Percentiles rank a stretch among this genome's conserved stretches.
Evolutionary conservation across 2,113 vertebrate species (phyloP).

Genomic region (Ciconia stormi): DNA sequence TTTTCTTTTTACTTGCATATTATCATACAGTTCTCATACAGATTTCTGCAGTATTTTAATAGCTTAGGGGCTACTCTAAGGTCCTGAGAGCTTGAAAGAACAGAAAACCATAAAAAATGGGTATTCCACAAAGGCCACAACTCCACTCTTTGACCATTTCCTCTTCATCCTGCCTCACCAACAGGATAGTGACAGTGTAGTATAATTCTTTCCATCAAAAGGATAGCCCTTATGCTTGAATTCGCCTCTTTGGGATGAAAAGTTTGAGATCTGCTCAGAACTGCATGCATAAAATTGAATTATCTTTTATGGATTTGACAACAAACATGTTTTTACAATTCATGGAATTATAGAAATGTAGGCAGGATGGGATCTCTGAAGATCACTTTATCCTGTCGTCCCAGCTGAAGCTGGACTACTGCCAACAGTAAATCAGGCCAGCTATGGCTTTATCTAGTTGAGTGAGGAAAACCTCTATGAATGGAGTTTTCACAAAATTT

Average conservation of each 20-base stretch:
- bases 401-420: neutral
- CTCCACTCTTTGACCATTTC: neutral
- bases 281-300: neutral
- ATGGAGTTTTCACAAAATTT: neutral
- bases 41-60: neutral
- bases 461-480: neutral
- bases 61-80: neutral
- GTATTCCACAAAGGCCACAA: neutral
- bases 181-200: neutral
- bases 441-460: neutral
- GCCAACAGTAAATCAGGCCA: conserved; percentile 3
- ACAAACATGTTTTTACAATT: neutral
- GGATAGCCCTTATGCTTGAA: neutral
- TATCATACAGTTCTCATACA: neutral
- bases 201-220: neutral
- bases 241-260: neutral
- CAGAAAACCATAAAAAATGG: neutral
- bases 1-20: neutral
- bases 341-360: neutral
- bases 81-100: neutral
- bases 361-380: neutral
- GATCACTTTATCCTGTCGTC: neutral
- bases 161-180: neutral
- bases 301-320: neutral
- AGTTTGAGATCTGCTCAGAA: neutral